Evolutionary conservation across 1,140 invertebrate genomes (phyloP).

Genomic region (Eupristina koningsbergeri): DNA sequence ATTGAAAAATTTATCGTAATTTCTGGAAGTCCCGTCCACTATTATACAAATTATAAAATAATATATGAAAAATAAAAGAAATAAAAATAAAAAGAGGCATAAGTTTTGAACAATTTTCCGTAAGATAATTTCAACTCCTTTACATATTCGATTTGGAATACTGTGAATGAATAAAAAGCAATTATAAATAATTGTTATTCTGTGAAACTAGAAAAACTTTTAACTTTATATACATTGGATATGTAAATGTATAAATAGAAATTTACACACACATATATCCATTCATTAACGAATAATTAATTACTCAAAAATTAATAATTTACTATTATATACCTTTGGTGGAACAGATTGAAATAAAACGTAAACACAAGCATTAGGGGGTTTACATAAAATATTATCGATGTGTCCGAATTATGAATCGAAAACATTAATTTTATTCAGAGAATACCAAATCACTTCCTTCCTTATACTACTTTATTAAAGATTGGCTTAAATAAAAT

Average conservation of each 20-base stretch:
- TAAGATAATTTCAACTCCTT: neutral
- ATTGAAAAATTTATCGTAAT: slow-evolving; percentile 20
- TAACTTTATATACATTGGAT: slow-evolving; percentile 1
- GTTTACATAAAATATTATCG: neutral
- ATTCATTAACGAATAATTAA: slow-evolving; percentile 51
- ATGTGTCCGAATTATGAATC: slow-evolving; percentile 10
- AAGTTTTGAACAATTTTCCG: neutral
- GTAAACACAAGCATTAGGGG: neutral
- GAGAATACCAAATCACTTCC: neutral
- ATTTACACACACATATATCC: slow-evolving; percentile 18
- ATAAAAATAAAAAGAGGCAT: slow-evolving; percentile 26
- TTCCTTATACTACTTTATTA: neutral
- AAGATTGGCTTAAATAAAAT: neutral
- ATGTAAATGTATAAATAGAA: slow-evolving; percentile 11
- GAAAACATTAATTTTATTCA: slow-evolving; percentile 8
- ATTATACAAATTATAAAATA: slow-evolving; percentile 29
- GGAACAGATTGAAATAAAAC: neutral
- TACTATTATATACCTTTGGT: slow-evolving; percentile 19
- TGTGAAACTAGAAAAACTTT: slow-evolving; percentile 1
- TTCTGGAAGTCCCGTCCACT: slow-evolving; percentile 21
- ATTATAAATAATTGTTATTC: slow-evolving; percentile 27
- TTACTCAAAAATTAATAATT: slow-evolving; percentile 5
- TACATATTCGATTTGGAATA: neutral
- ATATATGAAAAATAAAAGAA: slow-evolving; percentile 21
- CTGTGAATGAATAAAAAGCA: neutral